Conservation (phyloP, 2,797 vertebrate species). For the Sebastes oblongus region DNA sequence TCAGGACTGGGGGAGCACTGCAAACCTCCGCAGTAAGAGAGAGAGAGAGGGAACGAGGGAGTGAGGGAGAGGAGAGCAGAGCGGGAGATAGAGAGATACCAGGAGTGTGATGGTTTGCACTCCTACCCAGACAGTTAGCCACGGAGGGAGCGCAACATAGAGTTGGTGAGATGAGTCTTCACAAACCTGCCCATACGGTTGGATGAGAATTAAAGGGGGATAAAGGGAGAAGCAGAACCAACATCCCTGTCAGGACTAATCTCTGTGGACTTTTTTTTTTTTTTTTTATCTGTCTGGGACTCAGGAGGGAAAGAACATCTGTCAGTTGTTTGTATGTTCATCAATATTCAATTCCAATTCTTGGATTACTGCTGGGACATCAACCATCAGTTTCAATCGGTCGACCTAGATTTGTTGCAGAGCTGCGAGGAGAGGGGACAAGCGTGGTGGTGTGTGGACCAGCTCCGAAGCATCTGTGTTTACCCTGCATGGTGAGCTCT, state of each 20-base stretch:
- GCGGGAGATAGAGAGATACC: slow-evolving; percentile 80
- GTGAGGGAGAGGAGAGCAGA: slow-evolving; percentile 76
- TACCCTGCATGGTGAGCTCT: slow-evolving; percentile 71
- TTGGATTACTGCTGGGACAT: slow-evolving; percentile 61
- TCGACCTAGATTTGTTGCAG: slow-evolving; percentile 51
- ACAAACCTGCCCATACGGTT: slow-evolving; percentile 32
- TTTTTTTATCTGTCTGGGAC: slow-evolving; percentile 16
- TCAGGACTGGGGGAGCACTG: slow-evolving; percentile 94
- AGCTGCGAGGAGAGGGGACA: slow-evolving; percentile 30
- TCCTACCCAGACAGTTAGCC: slow-evolving; percentile 65
- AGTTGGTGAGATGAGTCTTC: slow-evolving; percentile 66
- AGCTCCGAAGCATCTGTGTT: slow-evolving; percentile 66
- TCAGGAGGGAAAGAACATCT: slow-evolving; percentile 55
- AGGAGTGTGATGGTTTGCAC: slow-evolving; percentile 70
- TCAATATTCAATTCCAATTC: slow-evolving; percentile 45
- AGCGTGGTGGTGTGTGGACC: slow-evolving; percentile 37
- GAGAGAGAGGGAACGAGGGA: slow-evolving; percentile 76
- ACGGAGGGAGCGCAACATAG: slow-evolving; percentile 81
- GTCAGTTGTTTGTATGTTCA: slow-evolving; percentile 47
- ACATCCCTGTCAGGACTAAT: slow-evolving; percentile 53
- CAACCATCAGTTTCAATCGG: slow-evolving; percentile 35
- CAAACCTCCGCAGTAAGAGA: slow-evolving; percentile 96
- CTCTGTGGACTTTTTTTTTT: slow-evolving; percentile 50
- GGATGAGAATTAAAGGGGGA: slow-evolving; percentile 49
- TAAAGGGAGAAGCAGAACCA: slow-evolving; percentile 40